A percentile compares a stretch with the other conserved stretches of the same genome.
Conservation (phyloP, 2,888 invertebrate species). For the Nemurella pictetii region DNA sequence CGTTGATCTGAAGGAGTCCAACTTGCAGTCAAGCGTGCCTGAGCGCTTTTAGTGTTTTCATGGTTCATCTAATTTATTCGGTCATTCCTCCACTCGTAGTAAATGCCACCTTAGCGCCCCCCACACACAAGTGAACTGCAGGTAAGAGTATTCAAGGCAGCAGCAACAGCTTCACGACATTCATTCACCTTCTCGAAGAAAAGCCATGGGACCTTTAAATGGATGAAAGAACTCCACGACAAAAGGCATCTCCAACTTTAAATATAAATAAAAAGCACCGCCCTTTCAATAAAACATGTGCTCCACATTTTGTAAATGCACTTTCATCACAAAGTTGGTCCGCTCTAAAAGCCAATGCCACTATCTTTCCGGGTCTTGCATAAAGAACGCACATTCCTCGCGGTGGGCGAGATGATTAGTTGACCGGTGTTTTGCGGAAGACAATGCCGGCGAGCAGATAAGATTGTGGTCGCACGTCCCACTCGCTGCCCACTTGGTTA, state of each 20-base stretch:
- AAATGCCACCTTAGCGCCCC: neutral
- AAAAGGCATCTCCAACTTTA: neutral
- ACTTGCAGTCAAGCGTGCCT: too few species aligned
- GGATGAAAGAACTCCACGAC: neutral
- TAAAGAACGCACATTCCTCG: neutral
- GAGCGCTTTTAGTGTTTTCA: too few species aligned
- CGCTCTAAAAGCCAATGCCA: neutral
- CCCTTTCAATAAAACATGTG: neutral
- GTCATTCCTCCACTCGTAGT: neutral
- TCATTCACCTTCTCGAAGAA: neutral
- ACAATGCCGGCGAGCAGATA: neutral
- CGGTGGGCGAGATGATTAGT: neutral
- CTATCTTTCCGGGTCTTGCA: neutral
- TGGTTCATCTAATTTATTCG: neutral
- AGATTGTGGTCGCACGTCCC: neutral
- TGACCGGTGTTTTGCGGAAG: neutral
- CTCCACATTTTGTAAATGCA: neutral
- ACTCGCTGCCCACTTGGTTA: neutral
- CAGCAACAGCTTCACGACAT: neutral
- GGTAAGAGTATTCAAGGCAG: neutral
- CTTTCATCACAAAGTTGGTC: neutral
- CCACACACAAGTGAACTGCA: neutral
- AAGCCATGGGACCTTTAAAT: neutral
- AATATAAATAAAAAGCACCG: neutral
- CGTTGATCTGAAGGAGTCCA: too few species aligned